Percentiles rank a stretch among this genome's conserved stretches.
These are phyloP conservation scores for Chrysaora quinquecirrha DNA, from an alignment of 30 jellyfish, hydroid and myxozoan genomes.

Conservation along the genomic window DNA sequence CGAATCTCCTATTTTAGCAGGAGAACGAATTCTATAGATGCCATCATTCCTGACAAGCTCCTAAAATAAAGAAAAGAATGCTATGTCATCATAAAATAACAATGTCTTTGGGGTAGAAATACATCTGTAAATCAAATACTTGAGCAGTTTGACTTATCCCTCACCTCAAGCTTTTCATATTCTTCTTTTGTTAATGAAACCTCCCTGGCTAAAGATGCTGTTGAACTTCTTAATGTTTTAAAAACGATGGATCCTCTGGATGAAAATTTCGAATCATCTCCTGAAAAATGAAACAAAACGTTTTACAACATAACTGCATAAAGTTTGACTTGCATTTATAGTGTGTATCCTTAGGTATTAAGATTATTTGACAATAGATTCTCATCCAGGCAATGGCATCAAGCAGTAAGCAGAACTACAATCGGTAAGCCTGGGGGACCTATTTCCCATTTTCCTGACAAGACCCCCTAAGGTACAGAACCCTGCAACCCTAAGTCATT, in stretches of 20 bases:
- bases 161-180: constrained; percentile 54
- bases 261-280: constrained; percentile 14
- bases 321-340: too few relatives aligned
- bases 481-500: too few relatives aligned
- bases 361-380: too few relatives aligned
- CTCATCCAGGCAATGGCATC: too few relatives aligned
- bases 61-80: constrained; percentile 16
- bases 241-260: constrained; percentile 71
- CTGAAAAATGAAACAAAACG: constrained; percentile 1
- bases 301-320: too few relatives aligned
- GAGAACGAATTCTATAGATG: constrained; percentile 83
- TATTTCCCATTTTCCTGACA: too few relatives aligned
- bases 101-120: background rate
- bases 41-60: constrained; percentile 80
- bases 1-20: constrained; percentile 74
- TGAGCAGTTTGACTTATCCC: background rate
- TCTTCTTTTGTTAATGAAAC: constrained; percentile 60
- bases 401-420: too few relatives aligned
- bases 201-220: constrained; percentile 65
- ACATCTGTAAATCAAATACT: too few relatives aligned
- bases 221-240: constrained; percentile 58
- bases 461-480: too few relatives aligned
- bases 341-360: too few relatives aligned
- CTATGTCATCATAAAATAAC: too few relatives aligned
- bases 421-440: too few relatives aligned